Evolutionary conservation across 2,113 vertebrate genomes (phyloP).

Genomic region (Alosa alosa): DNA sequence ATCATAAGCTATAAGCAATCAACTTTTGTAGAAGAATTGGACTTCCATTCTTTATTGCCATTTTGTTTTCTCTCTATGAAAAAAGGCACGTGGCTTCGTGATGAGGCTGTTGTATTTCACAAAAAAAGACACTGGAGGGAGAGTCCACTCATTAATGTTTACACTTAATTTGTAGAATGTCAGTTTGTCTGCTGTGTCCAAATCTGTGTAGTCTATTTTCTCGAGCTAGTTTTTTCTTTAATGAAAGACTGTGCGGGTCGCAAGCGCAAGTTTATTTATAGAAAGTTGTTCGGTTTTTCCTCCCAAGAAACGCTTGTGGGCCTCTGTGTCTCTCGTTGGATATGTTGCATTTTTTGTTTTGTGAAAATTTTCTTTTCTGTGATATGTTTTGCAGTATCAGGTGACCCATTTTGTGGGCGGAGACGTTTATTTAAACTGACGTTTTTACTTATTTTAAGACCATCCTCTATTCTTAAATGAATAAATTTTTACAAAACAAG

Average conservation of each 20-base stretch:
- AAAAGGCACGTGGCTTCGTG: constrained; percentile 71
- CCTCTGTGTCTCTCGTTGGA: constrained; percentile 73
- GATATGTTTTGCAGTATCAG: constrained; percentile 81
- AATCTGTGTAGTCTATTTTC: constrained; percentile 65
- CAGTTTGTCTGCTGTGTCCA: constrained; percentile 70
- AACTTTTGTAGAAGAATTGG: constrained; percentile 71
- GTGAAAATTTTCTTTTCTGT: constrained; percentile 76
- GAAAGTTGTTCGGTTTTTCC: constrained; percentile 68
- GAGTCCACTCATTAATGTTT: constrained; percentile 77
- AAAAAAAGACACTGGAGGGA: constrained; percentile 65
- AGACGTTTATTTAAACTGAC: constrained; percentile 75
- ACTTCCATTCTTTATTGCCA: constrained; percentile 73
- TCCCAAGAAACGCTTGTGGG: constrained; percentile 71
- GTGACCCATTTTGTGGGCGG: constrained; percentile 69
- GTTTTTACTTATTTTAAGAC: constrained; percentile 80
- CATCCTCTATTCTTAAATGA: constrained; percentile 80
- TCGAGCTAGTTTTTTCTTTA: constrained; percentile 47
- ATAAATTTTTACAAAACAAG: constrained; percentile 80
- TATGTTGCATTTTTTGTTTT: constrained; percentile 65
- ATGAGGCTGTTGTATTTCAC: constrained; percentile 73
- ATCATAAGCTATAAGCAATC: constrained; percentile 71
- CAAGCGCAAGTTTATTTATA: constrained; percentile 94
- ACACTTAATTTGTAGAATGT: constrained; percentile 79
- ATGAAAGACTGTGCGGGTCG: constrained; percentile 79
- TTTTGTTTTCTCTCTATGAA: constrained; percentile 70